A percentile compares a stretch with the other conserved stretches of the same genome.
Conservation (phyloP, 1,140 invertebrate species). For the Elysia chlorotica region DNA sequence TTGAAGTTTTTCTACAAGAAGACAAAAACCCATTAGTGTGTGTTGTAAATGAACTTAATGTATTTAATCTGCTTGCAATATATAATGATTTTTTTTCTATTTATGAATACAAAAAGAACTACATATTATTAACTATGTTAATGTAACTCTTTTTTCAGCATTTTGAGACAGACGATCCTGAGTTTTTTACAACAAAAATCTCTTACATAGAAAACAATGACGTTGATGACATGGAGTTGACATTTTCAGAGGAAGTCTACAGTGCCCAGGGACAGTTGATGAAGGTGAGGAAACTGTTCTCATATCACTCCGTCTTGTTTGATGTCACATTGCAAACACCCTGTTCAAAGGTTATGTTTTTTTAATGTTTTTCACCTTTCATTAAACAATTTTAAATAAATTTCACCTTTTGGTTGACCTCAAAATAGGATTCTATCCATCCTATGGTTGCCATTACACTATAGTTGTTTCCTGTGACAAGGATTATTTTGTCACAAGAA, state of each 20-base stretch:
- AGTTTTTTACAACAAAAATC: slow-evolving; percentile 88
- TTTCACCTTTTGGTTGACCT: no score
- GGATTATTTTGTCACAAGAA: no score
- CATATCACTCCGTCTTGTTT: no score
- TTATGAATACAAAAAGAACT: no score
- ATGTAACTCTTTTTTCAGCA: slow-evolving; percentile 68
- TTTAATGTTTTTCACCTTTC: no score
- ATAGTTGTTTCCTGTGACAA: no score
- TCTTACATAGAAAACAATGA: slow-evolving; percentile 87
- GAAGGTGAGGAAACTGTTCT: slow-evolving; percentile 68
- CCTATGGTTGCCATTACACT: no score
- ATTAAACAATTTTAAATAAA: no score
- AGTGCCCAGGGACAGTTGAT: slow-evolving; percentile 76
- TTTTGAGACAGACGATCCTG: slow-evolving; percentile 94
- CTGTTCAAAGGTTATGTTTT: no score
- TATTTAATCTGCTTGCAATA: not conserved
- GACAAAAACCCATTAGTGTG: not conserved
- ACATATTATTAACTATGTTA: not conserved
- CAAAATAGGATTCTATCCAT: no score
- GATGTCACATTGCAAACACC: no score
- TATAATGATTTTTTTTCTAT: not conserved
- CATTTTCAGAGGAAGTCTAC: slow-evolving; percentile 89
- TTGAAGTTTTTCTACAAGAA: not conserved
- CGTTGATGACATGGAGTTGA: slow-evolving; percentile 83
- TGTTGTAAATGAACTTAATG: not conserved